A percentile compares a stretch with the other conserved stretches of the same genome.
Conservation (phyloP, 1,140 invertebrate genomes). For the Sesamia nonagrioides region DNA sequence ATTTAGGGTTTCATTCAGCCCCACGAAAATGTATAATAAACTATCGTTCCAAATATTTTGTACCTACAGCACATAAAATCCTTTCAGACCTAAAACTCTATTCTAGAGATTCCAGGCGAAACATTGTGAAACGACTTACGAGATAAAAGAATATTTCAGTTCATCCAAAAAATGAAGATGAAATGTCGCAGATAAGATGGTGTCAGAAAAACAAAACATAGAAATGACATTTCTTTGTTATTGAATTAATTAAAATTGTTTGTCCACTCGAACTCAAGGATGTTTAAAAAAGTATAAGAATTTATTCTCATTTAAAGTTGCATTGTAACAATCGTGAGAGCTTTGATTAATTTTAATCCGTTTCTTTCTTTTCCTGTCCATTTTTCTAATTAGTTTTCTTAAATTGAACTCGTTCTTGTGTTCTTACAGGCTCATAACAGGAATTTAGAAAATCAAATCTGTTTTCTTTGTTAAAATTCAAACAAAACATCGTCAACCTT, state of each 20-base stretch:
- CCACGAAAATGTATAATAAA: background rate
- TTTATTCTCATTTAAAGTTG: constrained; percentile 22
- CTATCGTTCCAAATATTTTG: constrained; percentile 13
- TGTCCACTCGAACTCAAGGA: constrained; percentile 5
- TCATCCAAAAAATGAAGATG: constrained; percentile 17
- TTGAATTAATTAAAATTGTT: constrained; percentile 46
- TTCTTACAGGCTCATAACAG: no score
- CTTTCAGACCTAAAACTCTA: background rate
- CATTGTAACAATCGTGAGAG: constrained; percentile 4
- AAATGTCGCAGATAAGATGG: constrained; percentile 51
- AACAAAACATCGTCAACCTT: constrained; percentile 46
- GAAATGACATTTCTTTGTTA: constrained; percentile 36
- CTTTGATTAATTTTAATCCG: constrained; percentile 30
- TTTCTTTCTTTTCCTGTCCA: constrained; percentile 3
- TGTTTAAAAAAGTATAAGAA: constrained; percentile 9
- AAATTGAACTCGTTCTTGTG: background rate
- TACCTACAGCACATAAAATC: constrained; percentile 5
- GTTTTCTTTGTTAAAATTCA: constrained; percentile 31
- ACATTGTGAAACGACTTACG: constrained; percentile 32
- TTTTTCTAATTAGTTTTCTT: background rate
- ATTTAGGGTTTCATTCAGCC: background rate
- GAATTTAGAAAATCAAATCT: constrained; percentile 20
- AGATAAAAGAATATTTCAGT: constrained; percentile 37
- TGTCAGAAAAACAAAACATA: constrained; percentile 51
- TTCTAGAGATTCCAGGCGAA: constrained; percentile 16